Base-by-base conservation (phyloP, 2,888 invertebrate genomes). In the Hirtodrosophila trivittata region DNA sequence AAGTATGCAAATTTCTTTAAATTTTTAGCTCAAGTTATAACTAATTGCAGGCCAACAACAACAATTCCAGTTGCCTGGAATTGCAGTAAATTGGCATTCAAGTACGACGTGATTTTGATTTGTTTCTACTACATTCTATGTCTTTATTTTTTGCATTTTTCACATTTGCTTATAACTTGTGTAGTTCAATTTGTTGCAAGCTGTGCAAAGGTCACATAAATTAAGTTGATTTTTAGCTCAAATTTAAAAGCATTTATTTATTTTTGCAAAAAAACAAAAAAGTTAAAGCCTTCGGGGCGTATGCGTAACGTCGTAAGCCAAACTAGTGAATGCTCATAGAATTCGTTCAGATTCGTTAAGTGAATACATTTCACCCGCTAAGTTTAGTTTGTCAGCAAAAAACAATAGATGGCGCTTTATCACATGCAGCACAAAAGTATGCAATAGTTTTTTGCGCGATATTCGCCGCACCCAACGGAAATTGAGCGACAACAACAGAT, bases 101-200 rank as follows among this genome's bases (percentile, higher is more conserved):
- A 86, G 82, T 73, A 71, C 87, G 67, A 84, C 82, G 70, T 75
- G 78, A 73, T 73, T 77, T 67, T 66, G 66, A 72, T 77, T 72
- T 66, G 21, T 47, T 38, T 41, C 38, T 55, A 49, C n/a, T n/a
- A n/a, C n/a, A n/a, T n/a, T n/a, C n/a, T 51, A 45, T 59, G 56
- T 59, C 46, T 63, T 57, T 50, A 38, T 55, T 51, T 65, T 56
- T 28, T 51, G 26, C 16, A 13, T 37, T 37, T 51, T 66, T 63
- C 28, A 57, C 37, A 28, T 2, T 1, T 28, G 28, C 9, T 28
- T 59, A 47, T 45, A 65, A 60, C 47, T 54, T 59, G 62, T 63
- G 62, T 58, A 77, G 54, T 42, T 69, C 47, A 38, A 74, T 51
- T 68, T 45, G 45, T 59, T 38, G 8, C 49, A 52, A 65, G 59